Evolutionary conservation across 2,888 invertebrate genomes (phyloP), one percentile per base, ranked within the genome.

Genomic region (Alloscopus bannaensis): DNA sequence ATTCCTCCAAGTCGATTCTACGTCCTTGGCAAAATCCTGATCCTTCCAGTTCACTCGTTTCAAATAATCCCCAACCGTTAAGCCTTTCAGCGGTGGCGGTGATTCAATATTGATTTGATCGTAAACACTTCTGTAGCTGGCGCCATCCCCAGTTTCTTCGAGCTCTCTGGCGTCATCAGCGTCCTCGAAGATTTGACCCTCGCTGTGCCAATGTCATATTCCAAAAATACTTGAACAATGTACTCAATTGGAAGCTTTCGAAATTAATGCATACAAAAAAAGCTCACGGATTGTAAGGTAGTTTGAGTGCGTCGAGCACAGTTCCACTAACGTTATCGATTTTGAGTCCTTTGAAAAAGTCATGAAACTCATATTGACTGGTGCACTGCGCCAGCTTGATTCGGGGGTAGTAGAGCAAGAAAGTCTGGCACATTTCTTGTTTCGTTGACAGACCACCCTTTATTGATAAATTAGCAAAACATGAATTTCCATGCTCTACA

Each of bases 371-470:
- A 0, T 94, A 94, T 92, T 95, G 94, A 24, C 94, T 95, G 87
- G 94, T 94, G 87, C 95, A 96, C 0, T 94, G 94, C 0, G 94
- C 93, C 4, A 95, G 89, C 65, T 93, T 92, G 0, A 94, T 94
- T 72, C 93, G 91, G 0, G 96, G 96, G 88, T 96, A 96, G 88
- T 96, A 95, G 6, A 94, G 89, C 0, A 95, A 90, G 87, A 95
- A 95, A 0, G 95, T 93, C 2, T 95, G 89, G 86, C 96, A 96
- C 94, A 95, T 95, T 89, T 96, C 96, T 89, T 95, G 94, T 73
- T 91, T 91, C 0, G 94, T 94, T 0, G 95, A 94, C 88, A 94
- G 94, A 16, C 95, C 95, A 2, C 95, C 95, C 87, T 87, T 69
- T 8, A 6, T 11, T 22, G 4, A 8, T 24, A 29, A 36, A 29